phyloP scores from a whole-genome alignment of 2,113 vertebrate genomes.

The Pyxicephalus adspersus region DNA sequence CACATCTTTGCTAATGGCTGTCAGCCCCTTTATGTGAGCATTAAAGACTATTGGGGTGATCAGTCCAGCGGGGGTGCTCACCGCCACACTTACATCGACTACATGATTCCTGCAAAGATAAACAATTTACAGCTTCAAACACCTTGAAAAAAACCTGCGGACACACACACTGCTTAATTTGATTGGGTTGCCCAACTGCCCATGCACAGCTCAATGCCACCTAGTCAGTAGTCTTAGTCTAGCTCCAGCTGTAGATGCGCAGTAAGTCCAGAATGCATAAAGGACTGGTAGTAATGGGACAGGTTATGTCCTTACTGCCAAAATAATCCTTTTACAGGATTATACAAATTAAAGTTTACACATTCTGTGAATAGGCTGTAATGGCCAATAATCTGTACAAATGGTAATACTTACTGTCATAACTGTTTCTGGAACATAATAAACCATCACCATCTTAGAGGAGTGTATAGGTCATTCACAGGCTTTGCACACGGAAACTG shows the following conservation, averaged over 20 bases:
- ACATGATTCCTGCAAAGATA: slow-evolving; percentile 87
- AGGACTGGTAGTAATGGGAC: too few relatives aligned
- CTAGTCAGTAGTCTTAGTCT: background rate
- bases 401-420: too few relatives aligned
- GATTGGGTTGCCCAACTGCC: too few relatives aligned
- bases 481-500: too few relatives aligned
- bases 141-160: background rate
- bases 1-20: slow-evolving; percentile 85
- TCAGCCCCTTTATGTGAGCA: slow-evolving; percentile 91
- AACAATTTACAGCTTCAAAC: background rate
- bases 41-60: slow-evolving; percentile 98
- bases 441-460: too few relatives aligned
- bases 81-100: slow-evolving; percentile 91
- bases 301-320: too few relatives aligned
- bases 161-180: background rate
- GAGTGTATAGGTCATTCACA: too few relatives aligned
- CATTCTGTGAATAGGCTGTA: too few relatives aligned
- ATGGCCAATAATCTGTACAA: too few relatives aligned
- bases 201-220: background rate
- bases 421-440: too few relatives aligned
- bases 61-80: slow-evolving; percentile 90
- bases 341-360: too few relatives aligned
- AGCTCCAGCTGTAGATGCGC: background rate
- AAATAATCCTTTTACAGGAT: too few relatives aligned
- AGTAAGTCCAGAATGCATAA: background rate